phyloP scores from a whole-genome alignment of 2,797 vertebrate genomes.

The Channallabes apus region DNA sequence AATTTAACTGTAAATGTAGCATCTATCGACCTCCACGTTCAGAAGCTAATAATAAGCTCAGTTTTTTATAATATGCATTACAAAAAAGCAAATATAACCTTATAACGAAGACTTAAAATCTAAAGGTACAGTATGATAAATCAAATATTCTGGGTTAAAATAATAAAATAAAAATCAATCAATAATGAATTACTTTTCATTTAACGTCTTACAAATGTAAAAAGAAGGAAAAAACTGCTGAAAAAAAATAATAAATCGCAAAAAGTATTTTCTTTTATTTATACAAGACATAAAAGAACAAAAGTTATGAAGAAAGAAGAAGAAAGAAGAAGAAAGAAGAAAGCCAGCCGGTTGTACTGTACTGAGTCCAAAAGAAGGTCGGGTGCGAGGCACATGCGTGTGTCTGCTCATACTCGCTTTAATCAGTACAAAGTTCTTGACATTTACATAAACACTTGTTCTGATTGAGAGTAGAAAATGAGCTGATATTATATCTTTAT shows the following conservation, averaged over 20 bases:
- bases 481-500: neutral
- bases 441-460: constrained; percentile 19
- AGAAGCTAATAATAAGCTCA: neutral
- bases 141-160: too few species aligned
- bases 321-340: too few species aligned
- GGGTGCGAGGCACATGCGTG: neutral
- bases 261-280: too few species aligned
- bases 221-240: too few species aligned
- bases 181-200: too few species aligned
- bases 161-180: too few species aligned
- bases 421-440: constrained; percentile 15
- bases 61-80: neutral
- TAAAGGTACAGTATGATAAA: neutral
- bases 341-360: neutral
- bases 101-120: neutral
- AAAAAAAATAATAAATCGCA: too few species aligned
- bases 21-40: neutral
- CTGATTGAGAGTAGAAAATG: neutral
- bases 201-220: too few species aligned
- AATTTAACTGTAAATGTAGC: too few species aligned
- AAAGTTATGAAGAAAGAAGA: neutral
- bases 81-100: neutral
- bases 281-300: too few species aligned
- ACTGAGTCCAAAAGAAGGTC: neutral
- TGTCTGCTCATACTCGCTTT: constrained; percentile 9